phyloP scores from a whole-genome alignment of 2,797 vertebrate genomes.

The Podarcis siculus region DNA sequence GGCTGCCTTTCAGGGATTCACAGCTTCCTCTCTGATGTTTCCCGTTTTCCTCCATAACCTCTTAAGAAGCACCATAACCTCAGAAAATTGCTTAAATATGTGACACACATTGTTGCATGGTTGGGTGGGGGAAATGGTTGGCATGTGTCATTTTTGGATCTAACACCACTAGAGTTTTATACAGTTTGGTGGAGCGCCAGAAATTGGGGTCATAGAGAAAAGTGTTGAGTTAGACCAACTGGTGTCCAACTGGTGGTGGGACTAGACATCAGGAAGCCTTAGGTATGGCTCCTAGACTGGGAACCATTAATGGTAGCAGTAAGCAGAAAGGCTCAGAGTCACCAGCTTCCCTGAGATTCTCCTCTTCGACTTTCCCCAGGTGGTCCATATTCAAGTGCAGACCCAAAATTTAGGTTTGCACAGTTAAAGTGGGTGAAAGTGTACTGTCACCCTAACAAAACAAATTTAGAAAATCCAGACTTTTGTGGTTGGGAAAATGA shows the following conservation, averaged over 20 bases:
- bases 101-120: background rate
- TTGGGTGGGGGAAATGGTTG: background rate
- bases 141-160: background rate
- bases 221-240: background rate
- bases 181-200: too few species aligned
- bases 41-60: background rate
- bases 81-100: background rate
- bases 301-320: background rate
- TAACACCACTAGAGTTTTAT: background rate
- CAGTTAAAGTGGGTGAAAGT: too few species aligned
- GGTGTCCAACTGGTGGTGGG: slow-evolving; percentile 26
- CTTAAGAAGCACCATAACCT: background rate
- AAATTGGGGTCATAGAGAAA: background rate
- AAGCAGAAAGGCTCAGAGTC: background rate
- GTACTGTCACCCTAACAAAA: too few species aligned
- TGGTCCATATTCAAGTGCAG: too few species aligned
- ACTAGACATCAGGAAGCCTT: background rate
- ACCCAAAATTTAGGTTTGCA: too few species aligned
- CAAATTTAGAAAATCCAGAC: too few species aligned
- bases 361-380: background rate
- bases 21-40: slow-evolving; percentile 8
- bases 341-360: background rate
- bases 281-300: background rate
- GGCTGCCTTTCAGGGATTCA: background rate
- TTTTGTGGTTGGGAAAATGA: too few species aligned